These are phyloP conservation scores for Arbacia lixula DNA, from an alignment of 53 echinoderm and acorn worm genomes.

Conservation along the genomic window DNA sequence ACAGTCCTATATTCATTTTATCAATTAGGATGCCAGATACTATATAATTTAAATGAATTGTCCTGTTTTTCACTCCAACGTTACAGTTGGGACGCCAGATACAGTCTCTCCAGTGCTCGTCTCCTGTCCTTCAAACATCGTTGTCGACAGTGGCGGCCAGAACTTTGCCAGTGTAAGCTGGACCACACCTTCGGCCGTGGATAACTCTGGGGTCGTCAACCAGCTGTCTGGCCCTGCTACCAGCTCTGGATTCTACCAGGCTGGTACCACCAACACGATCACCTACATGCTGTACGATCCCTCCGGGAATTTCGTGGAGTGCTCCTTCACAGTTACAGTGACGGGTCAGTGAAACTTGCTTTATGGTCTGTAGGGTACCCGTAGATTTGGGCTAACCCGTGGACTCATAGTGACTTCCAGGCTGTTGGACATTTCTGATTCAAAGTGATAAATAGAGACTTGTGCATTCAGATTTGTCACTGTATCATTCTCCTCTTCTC, in stretches of 20 bases:
- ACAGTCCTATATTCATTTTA: too few species aligned
- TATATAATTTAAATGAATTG: too few species aligned
- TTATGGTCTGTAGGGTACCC: too few species aligned
- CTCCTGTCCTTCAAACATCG: constrained; percentile 21
- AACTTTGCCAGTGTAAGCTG: constrained; percentile 46
- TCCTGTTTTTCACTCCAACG: too few species aligned
- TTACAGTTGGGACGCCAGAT: constrained; percentile 54
- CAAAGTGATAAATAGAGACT: too few species aligned
- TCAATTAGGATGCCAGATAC: too few species aligned
- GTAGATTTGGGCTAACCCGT: too few species aligned
- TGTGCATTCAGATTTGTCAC: too few species aligned
- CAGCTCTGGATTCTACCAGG: constrained; percentile 32
- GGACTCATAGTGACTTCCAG: too few species aligned
- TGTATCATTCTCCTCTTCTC: too few species aligned
- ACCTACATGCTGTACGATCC: constrained; percentile 60
- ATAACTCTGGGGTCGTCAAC: constrained; percentile 46
- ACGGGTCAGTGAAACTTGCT: constrained; percentile 38
- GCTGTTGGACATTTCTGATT: too few species aligned
- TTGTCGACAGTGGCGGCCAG: constrained; percentile 8
- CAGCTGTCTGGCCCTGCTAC: constrained; percentile 31
- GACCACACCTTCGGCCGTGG: constrained; percentile 18
- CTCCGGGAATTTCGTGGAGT: constrained; percentile 51
- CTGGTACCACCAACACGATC: constrained; percentile 59
- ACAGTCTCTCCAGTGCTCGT: constrained; percentile 11
- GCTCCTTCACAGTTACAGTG: constrained; percentile 63